Evolutionary conservation across 2,113 vertebrate genomes (phyloP).

Genomic region (Podarcis cretensis): DNA sequence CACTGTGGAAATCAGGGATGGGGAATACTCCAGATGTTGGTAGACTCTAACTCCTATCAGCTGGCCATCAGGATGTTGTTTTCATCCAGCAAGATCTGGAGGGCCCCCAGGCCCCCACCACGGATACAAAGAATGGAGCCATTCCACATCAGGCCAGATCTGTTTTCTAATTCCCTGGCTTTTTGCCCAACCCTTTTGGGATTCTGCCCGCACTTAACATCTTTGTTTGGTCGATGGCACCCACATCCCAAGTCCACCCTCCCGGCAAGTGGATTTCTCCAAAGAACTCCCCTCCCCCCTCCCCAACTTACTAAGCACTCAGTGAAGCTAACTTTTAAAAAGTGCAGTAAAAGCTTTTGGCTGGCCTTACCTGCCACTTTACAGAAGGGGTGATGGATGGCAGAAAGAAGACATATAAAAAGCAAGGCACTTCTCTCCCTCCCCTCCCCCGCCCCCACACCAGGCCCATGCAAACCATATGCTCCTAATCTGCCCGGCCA

Average conservation of each 20-base stretch:
- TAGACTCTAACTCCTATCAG: too few relatives aligned
- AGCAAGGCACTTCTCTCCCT: slow-evolving; percentile 44
- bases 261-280: neutral
- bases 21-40: too few relatives aligned
- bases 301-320: slow-evolving; percentile 1
- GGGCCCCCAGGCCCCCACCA: too few relatives aligned
- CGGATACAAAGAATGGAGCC: neutral
- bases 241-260: rapidly evolving
- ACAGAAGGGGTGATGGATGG: slow-evolving; percentile 76
- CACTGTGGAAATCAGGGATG: too few relatives aligned
- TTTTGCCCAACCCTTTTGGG: too few relatives aligned
- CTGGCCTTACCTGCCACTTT: slow-evolving; percentile 69
- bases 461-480: slow-evolving; percentile 70
- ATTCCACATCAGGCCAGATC: neutral
- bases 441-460: neutral
- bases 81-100: too few relatives aligned
- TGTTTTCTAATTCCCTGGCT: neutral
- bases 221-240: neutral
- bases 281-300: neutral
- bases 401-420: slow-evolving; percentile 60
- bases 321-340: neutral
- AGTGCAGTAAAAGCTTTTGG: slow-evolving; percentile 58
- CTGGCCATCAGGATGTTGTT: too few relatives aligned
- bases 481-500: slow-evolving; percentile 75
- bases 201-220: neutral